Percentiles rank a stretch among this genome's conserved stretches.
These are phyloP conservation scores for Nemoura dubitans DNA, from an alignment of 2,888 invertebrate genomes.

Conservation along the genomic window DNA sequence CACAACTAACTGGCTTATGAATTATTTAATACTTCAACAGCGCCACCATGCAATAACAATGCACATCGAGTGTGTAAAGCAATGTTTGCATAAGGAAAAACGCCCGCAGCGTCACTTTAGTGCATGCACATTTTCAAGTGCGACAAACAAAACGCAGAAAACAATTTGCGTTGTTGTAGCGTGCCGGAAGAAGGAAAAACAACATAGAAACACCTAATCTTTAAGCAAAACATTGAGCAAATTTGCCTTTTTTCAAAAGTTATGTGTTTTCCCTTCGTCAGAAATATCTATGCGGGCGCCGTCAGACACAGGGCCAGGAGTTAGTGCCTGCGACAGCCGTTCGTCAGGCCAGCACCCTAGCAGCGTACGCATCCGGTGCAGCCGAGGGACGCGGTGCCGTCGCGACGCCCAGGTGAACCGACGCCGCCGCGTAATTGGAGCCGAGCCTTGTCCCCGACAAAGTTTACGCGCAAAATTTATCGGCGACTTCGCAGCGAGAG, in stretches of 20 bases:
- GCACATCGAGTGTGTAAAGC: neutral
- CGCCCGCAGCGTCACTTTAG: neutral
- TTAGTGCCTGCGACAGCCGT: neutral
- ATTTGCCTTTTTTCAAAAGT: neutral
- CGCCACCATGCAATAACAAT: neutral
- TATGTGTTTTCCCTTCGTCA: neutral
- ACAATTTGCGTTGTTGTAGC: neutral
- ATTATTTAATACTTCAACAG: neutral
- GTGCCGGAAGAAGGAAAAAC: neutral
- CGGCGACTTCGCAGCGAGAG: neutral
- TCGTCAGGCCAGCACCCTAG: neutral
- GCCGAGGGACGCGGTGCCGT: neutral
- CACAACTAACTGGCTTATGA: neutral
- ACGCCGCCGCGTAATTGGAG: neutral
- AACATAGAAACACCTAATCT: neutral
- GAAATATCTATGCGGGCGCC: neutral
- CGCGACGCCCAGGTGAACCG: constrained; percentile 3
- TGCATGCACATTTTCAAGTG: constrained; percentile 2
- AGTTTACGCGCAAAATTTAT: neutral
- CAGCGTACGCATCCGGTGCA: neutral
- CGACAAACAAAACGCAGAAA: constrained; percentile 1
- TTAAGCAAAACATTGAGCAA: neutral
- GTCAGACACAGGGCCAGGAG: neutral
- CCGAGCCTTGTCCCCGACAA: neutral
- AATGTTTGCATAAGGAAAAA: constrained; percentile 2